Evolutionary conservation across 2,888 invertebrate genomes (phyloP).

Genomic region (Drosophila nr. medialis): DNA sequence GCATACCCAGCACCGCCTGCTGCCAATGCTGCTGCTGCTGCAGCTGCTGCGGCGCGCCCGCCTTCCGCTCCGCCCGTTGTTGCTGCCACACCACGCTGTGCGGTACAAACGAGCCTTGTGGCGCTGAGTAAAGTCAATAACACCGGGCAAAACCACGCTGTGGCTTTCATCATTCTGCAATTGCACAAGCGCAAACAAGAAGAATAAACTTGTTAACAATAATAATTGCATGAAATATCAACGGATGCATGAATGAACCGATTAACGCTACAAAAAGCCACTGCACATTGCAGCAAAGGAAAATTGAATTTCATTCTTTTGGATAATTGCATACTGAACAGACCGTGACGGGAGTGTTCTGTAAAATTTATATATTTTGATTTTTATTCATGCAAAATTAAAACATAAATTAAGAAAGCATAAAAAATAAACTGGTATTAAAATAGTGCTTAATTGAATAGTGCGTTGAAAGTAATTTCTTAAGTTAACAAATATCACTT

Average conservation of each 20-base stretch:
- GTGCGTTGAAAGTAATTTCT: background rate
- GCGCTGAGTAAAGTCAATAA: slow-evolving; percentile 83
- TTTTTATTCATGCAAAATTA: background rate
- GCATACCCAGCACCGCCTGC: slow-evolving; percentile 48
- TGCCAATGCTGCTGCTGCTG: slow-evolving; percentile 23
- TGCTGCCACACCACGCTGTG: slow-evolving; percentile 75
- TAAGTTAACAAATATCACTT: background rate
- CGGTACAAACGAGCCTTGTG: slow-evolving; percentile 83
- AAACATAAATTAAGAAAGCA: background rate
- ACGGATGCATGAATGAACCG: slow-evolving; percentile 25
- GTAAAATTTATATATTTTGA: background rate
- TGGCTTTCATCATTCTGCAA: slow-evolving; percentile 84
- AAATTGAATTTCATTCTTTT: slow-evolving; percentile 41
- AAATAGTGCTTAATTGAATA: background rate
- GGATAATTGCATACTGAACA: slow-evolving; percentile 44
- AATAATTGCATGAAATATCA: slow-evolving; percentile 44
- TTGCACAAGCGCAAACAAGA: slow-evolving; percentile 12
- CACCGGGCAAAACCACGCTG: slow-evolving; percentile 84
- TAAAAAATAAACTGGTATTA: background rate
- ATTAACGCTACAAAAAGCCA: slow-evolving; percentile 16
- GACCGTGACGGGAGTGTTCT: background rate
- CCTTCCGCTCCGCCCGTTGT: slow-evolving; percentile 9
- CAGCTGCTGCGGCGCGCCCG: slow-evolving; percentile 12
- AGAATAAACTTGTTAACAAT: slow-evolving; percentile 7
- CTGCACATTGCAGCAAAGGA: slow-evolving; percentile 20